These are phyloP conservation scores for Redunca redunca DNA, from an alignment of 2,113 vertebrate genomes.

Conservation along the genomic window DNA sequence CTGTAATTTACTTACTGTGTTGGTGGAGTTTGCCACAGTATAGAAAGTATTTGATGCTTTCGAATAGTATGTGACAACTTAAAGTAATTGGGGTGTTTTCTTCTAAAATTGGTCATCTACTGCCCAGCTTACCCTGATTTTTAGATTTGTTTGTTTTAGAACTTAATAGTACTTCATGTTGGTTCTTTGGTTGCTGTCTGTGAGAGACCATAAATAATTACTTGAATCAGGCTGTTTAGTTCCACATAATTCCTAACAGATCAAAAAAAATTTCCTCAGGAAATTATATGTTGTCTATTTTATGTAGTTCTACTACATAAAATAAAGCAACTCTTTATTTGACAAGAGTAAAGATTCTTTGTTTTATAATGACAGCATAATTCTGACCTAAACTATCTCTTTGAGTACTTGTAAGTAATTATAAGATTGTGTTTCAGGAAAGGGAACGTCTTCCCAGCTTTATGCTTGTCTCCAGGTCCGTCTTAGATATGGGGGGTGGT, in stretches of 20 bases:
- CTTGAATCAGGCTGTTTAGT: neutral
- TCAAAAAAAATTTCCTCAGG: neutral
- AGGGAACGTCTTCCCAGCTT: neutral
- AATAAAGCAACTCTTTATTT: neutral
- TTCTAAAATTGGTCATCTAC: neutral
- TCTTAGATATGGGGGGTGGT: neutral
- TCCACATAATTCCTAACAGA: neutral
- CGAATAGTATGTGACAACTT: neutral
- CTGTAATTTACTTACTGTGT: neutral
- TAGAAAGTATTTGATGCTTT: neutral
- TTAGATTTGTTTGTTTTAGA: neutral
- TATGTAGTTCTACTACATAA: neutral
- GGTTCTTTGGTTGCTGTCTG: neutral
- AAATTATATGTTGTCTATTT: neutral
- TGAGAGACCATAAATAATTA: neutral
- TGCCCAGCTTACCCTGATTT: neutral
- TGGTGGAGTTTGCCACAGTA: neutral
- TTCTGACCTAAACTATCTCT: neutral
- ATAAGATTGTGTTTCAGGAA: neutral
- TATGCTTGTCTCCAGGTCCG: neutral
- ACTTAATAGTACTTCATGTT: neutral
- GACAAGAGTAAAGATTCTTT: neutral
- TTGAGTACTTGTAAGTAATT: neutral
- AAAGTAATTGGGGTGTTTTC: neutral
- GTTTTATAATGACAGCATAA: neutral